phyloP scores from a whole-genome alignment of 2,888 invertebrate species.

The Hirtodrosophila trivittata region DNA sequence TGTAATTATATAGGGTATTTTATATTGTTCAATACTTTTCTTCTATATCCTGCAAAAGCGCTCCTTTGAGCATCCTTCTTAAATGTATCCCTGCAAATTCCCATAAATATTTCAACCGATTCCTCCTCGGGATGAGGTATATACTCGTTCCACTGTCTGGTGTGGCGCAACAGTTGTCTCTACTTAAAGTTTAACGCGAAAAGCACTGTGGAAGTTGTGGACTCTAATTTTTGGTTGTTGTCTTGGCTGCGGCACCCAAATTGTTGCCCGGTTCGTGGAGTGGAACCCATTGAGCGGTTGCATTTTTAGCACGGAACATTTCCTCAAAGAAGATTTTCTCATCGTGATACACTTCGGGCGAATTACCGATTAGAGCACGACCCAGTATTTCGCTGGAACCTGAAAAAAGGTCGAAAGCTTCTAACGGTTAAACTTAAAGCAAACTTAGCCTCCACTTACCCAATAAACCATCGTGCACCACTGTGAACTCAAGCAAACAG shows the following conservation, averaged over 20 bases:
- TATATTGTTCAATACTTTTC: constrained; percentile 3
- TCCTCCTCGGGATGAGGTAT: constrained; percentile 2
- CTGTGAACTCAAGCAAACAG: constrained; percentile 86
- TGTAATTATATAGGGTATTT: constrained; percentile 8
- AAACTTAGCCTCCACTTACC: constrained; percentile 76
- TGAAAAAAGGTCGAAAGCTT: constrained; percentile 32
- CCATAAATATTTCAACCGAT: constrained; percentile 38
- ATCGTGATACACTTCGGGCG: constrained; percentile 83
- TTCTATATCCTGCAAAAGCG: constrained; percentile 23
- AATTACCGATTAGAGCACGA: constrained; percentile 85
- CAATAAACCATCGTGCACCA: constrained; percentile 87
- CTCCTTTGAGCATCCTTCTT: constrained; percentile 33
- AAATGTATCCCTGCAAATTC: constrained; percentile 67
- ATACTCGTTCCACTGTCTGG: not conserved
- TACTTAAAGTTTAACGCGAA: constrained; percentile 3
- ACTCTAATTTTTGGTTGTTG: constrained; percentile 54
- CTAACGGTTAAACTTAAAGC: not conserved
- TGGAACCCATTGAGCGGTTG: constrained; percentile 86
- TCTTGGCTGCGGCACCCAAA: constrained; percentile 57
- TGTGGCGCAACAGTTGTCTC: constrained; percentile 29
- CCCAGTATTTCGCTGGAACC: constrained; percentile 86
- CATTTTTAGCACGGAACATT: constrained; percentile 86
- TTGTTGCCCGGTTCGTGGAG: constrained; percentile 80
- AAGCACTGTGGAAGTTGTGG: constrained; percentile 17
- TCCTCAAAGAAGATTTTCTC: constrained; percentile 86